Conservation (phyloP, 2,888 invertebrate species). For the Thera britannica region DNA sequence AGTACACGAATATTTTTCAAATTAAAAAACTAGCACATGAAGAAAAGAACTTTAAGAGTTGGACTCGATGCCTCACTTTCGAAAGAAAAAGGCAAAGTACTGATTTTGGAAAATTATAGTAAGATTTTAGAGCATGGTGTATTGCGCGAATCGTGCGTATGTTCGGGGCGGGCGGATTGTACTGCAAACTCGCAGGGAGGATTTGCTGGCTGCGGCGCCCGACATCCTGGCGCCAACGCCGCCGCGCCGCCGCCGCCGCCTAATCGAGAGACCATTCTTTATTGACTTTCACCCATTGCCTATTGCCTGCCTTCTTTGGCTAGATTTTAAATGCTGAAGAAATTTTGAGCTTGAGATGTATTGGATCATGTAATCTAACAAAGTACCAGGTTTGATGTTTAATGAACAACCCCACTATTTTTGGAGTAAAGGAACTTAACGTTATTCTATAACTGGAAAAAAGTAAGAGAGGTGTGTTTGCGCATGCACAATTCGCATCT, state of each 20-base stretch:
- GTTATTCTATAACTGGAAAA: too few species aligned
- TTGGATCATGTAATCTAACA: too few species aligned
- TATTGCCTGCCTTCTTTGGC: too few species aligned
- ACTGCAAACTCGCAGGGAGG: constrained; percentile 46
- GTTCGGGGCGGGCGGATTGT: constrained; percentile 45
- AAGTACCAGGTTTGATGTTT: too few species aligned
- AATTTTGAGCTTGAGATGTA: too few species aligned
- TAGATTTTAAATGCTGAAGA: too few species aligned
- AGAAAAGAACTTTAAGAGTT: too few species aligned
- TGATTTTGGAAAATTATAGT: neutral
- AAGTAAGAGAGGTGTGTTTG: too few species aligned
- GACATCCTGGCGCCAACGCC: constrained; percentile 58
- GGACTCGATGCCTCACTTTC: too few species aligned
- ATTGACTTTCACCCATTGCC: constrained; percentile 5
- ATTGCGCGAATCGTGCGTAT: constrained; percentile 14
- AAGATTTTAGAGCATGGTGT: neutral
- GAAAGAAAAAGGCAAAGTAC: neutral
- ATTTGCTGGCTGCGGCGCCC: constrained; percentile 48
- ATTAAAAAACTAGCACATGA: neutral
- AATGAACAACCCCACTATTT: too few species aligned
- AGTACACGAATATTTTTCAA: neutral
- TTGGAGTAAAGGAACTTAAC: too few species aligned
- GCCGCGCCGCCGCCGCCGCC: constrained; percentile 40
- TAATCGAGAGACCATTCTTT: constrained; percentile 1
- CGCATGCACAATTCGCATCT: too few species aligned